Evolutionary conservation across 2,888 invertebrate genomes (phyloP).

Genomic region (Microdon myrmicae): DNA sequence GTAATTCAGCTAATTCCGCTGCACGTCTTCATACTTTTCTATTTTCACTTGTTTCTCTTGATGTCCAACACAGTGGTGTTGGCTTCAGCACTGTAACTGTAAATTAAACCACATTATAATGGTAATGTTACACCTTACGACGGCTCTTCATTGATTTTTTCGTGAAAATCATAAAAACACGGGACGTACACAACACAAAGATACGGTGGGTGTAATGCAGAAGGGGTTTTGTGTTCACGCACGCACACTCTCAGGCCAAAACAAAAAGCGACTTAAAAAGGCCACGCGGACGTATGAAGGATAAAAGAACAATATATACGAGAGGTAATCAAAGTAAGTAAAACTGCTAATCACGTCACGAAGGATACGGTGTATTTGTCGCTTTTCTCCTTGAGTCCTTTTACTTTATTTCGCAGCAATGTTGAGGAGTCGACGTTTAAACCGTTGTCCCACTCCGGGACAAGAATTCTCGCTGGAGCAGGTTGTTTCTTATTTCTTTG

Average conservation of each 20-base stretch:
- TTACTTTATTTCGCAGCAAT: constrained; percentile 18
- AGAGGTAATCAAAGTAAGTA: background rate
- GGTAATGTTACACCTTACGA: constrained; percentile 29
- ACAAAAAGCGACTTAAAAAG: too few relatives aligned
- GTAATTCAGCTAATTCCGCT: constrained; percentile 27
- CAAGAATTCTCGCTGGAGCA: constrained; percentile 30
- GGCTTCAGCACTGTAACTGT: too few relatives aligned
- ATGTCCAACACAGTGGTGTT: constrained; percentile 32
- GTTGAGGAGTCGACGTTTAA: constrained; percentile 37
- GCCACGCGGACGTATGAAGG: constrained; percentile 15
- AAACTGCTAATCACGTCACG: constrained; percentile 24
- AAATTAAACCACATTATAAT: constrained; percentile 16
- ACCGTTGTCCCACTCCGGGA: constrained; percentile 26
- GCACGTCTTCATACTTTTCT: constrained; percentile 15
- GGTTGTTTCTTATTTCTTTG: constrained; percentile 50
- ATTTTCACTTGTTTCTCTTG: constrained; percentile 11
- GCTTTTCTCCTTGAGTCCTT: constrained; percentile 5
- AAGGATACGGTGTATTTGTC: too few relatives aligned
- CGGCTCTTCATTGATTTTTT: constrained; percentile 48
- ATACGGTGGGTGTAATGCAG: constrained; percentile 14
- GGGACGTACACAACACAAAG: constrained; percentile 8
- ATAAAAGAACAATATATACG: too few relatives aligned
- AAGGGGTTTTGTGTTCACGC: constrained; percentile 27
- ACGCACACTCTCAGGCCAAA: constrained; percentile 7
- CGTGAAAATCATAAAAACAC: constrained; percentile 44